These are phyloP conservation scores for Polypedilum pembai DNA, from an alignment of 1,140 invertebrate genomes.

Conservation along the genomic window DNA sequence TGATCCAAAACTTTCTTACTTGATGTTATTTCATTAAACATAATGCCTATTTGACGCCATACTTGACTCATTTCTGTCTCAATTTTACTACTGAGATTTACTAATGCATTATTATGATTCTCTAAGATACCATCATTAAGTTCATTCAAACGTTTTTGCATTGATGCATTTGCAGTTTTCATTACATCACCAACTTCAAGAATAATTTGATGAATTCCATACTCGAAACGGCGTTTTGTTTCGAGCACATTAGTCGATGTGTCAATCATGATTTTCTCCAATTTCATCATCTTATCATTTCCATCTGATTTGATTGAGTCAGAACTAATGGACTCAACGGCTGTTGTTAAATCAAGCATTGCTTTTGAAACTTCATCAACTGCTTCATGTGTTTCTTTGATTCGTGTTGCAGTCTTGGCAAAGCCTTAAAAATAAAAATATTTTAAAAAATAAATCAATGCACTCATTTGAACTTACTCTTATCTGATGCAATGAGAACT, in stretches of 20 bases:
- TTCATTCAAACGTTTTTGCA: conserved; percentile 59
- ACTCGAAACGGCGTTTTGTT: conserved; percentile 75
- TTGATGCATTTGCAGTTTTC: conserved; percentile 55
- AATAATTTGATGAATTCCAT: conserved; percentile 76
- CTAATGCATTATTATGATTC: conserved; percentile 64
- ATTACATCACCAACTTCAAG: conserved; percentile 66
- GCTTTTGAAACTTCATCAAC: conserved; percentile 46
- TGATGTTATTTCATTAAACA: conserved; percentile 74
- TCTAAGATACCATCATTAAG: conserved; percentile 61
- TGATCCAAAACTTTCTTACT: conserved; percentile 64
- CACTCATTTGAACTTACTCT: conserved; percentile 33
- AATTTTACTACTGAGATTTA: conserved; percentile 68
- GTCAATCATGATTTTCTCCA: conserved; percentile 71
- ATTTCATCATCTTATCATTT: conserved; percentile 54
- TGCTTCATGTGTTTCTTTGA: conserved; percentile 39
- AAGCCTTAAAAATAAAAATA: conserved; percentile 30
- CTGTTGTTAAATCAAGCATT: conserved; percentile 47
- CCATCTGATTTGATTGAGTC: conserved; percentile 43
- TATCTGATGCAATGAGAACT: conserved; percentile 33
- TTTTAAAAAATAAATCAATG: neutral
- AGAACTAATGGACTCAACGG: conserved; percentile 49
- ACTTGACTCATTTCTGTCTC: conserved; percentile 77
- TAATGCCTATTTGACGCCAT: conserved; percentile 79
- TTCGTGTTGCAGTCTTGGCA: conserved; percentile 42
- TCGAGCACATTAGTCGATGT: conserved; percentile 78